Evolutionary conservation across 2,888 invertebrate genomes (phyloP), one percentile per base, ranked within the genome.

Genomic region (Entomobrya multifasciata): DNA sequence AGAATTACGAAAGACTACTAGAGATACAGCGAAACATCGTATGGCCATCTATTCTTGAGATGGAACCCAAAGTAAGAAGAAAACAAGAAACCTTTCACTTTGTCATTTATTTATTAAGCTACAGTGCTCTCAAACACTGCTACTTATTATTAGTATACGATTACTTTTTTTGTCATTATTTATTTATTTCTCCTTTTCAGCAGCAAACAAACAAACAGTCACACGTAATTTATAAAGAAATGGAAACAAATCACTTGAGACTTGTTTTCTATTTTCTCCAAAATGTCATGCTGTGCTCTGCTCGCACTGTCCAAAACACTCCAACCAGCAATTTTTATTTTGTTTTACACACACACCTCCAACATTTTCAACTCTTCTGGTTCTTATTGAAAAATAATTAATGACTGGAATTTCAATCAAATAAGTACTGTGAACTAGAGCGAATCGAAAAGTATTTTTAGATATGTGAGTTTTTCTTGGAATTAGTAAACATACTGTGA

Each of bases 1-100:
- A 94, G 91, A 95, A 95, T 91, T 95, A 94, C 92, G 95, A 95
- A 90, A 92, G 94, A 22, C 93, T 95, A 0, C 93, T 95, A 90
- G 94, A 94, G 91, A 94, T 95, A 65, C 94, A 95, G 91, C 92
- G 94, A 65, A 94, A 94, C 91, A 93, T 95, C 65, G 92, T 94
- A 4, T 95, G 95, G 95, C 95, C 94, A 11, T 93, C 94, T 1
- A 93, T 95, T 27, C 92, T 93, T 55, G 95, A 95, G 89, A 92
- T 95, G 87, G 95, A 95, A 90, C 94, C 94, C 0, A 93, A 94
- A 90, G 93, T 93, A 57, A 94, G 93, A 52, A 6, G 11, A 13
- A 41, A 6, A 67, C 1, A 36, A 17, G 11, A n/a, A n/a, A n/a
- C n/a, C n/a, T n/a, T n/a, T n/a, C n/a, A n/a, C n/a, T n/a, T n/a